These are phyloP conservation scores for Neocrepidodera transversa DNA, from an alignment of 2,888 invertebrate genomes.

Conservation along the genomic window DNA sequence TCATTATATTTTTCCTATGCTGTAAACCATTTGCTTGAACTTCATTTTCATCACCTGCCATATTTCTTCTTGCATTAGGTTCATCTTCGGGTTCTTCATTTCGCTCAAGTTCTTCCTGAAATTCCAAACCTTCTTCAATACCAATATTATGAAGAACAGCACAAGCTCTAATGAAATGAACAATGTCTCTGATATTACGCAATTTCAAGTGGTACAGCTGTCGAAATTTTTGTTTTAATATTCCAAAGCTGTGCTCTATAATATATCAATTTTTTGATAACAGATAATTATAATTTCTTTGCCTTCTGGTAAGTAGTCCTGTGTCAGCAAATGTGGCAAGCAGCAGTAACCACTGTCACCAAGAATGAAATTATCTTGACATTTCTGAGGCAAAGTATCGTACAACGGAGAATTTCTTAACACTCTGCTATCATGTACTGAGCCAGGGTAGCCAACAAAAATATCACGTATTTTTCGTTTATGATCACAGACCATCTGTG, in stretches of 20 bases:
- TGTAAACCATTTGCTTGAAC: too few relatives aligned
- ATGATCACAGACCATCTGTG: conserved; percentile 33
- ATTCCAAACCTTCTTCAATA: too few relatives aligned
- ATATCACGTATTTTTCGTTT: conserved; percentile 36
- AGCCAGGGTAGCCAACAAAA: conserved; percentile 42
- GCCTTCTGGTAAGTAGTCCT: conserved; percentile 21
- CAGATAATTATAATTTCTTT: conserved; percentile 2
- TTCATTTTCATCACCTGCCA: too few relatives aligned
- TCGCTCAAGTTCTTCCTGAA: too few relatives aligned
- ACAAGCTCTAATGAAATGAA: conserved; percentile 26
- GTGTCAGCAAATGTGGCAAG: conserved; percentile 30
- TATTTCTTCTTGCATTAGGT: too few relatives aligned
- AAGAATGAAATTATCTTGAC: conserved; percentile 35
- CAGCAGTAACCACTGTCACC: conserved; percentile 42
- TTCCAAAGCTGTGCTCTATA: conserved; percentile 13
- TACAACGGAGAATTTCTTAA: conserved; percentile 33
- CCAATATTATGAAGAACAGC: conserved; percentile 14
- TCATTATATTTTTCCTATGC: too few relatives aligned
- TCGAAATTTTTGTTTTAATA: conserved; percentile 24
- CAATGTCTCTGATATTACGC: conserved; percentile 13
- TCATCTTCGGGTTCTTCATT: too few relatives aligned
- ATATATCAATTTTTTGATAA: too few relatives aligned
- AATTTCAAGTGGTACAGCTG: conserved; percentile 19
- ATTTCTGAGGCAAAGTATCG: conserved; percentile 30
- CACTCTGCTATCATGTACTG: too few relatives aligned